Conservation (phyloP, 2,888 invertebrate species). For the Drosophila emarginata region DNA sequence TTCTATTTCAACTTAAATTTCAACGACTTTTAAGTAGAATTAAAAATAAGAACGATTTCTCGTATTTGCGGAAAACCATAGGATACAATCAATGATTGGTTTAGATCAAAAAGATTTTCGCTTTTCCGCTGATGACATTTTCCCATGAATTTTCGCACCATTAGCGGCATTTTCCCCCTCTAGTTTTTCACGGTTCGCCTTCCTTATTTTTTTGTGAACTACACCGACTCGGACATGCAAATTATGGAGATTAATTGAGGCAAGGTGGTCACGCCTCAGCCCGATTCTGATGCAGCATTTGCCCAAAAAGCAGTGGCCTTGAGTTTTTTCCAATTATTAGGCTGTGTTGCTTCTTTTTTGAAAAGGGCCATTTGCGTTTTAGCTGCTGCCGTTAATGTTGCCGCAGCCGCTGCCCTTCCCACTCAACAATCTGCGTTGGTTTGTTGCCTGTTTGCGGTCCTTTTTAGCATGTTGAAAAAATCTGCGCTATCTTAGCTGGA, state of each 20-base stretch:
- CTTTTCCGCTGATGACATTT: slow-evolving; percentile 37
- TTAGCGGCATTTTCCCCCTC: slow-evolving; percentile 37
- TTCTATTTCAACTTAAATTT: too few relatives aligned
- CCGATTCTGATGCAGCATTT: slow-evolving; percentile 7
- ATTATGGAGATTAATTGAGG: slow-evolving; percentile 65
- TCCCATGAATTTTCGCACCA: slow-evolving; percentile 45
- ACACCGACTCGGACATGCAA: slow-evolving; percentile 58
- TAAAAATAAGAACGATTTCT: background rate
- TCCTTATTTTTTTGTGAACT: slow-evolving; percentile 35
- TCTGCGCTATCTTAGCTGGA: slow-evolving; percentile 58
- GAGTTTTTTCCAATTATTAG: slow-evolving; percentile 47
- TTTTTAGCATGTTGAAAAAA: slow-evolving; percentile 62
- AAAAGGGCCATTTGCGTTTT: slow-evolving; percentile 59
- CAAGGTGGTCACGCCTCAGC: slow-evolving; percentile 55
- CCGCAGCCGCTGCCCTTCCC: slow-evolving; percentile 9
- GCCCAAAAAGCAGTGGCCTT: slow-evolving; percentile 61
- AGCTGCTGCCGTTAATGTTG: background rate
- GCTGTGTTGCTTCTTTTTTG: slow-evolving; percentile 40
- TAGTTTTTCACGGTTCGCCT: background rate
- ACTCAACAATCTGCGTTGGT: slow-evolving; percentile 1
- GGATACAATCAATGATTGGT: slow-evolving; percentile 36
- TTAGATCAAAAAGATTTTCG: slow-evolving; percentile 43
- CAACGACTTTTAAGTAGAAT: background rate
- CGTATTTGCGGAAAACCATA: slow-evolving; percentile 48
- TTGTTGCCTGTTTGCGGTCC: slow-evolving; percentile 43